Evolutionary conservation across 2,888 invertebrate genomes (phyloP), one percentile per base, ranked within the genome.

Genomic region (Drosophila mettleri): DNA sequence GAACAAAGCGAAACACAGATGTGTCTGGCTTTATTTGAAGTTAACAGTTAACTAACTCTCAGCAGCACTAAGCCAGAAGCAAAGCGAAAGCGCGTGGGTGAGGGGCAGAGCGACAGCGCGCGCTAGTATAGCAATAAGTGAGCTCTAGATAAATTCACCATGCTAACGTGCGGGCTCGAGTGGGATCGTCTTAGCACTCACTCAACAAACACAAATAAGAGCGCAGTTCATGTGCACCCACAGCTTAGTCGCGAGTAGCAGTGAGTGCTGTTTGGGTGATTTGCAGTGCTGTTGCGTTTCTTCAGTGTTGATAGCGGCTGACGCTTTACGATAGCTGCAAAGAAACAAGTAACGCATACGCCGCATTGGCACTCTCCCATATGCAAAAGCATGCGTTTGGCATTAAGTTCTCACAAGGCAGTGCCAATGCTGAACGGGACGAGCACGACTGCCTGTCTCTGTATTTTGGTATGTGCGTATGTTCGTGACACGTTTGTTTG

Each of bases 371-470:
- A 53, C 39, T 16, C 60, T 63, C 38, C 60, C 61, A 65, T 61
- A 84, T 79, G 80, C 80, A 77, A 60, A 72, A 58, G 79, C 82
- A 85, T 83, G 87, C 85, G 85, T 87, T 49, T 61, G 87, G 63
- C 74, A 83, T 83, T 85, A 85, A 85, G 79, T 74, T 87, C 84
- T 81, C 84, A 84, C 48, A 64, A 60, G 45, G 52, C 59, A 29
- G 59, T 66, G 60, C 57, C 64, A 66, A 69, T 57, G 69, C 45
- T 60, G 46, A 63, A 60, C 58, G 46, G 45, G 41, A 51, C 39
- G 31, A 16, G 51, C 65, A 62, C 54, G 48, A n/a, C n/a, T 22
- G 43, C n/a, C 24, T 33, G 46, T 14, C 18, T 20, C 29, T 41
- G 20, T 36, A n/a, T 34, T 43, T 16, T 36, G 49, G 16, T 43